Evolutionary conservation across 2,113 vertebrate species (phyloP).

Genomic region (Actinemys pallida): DNA sequence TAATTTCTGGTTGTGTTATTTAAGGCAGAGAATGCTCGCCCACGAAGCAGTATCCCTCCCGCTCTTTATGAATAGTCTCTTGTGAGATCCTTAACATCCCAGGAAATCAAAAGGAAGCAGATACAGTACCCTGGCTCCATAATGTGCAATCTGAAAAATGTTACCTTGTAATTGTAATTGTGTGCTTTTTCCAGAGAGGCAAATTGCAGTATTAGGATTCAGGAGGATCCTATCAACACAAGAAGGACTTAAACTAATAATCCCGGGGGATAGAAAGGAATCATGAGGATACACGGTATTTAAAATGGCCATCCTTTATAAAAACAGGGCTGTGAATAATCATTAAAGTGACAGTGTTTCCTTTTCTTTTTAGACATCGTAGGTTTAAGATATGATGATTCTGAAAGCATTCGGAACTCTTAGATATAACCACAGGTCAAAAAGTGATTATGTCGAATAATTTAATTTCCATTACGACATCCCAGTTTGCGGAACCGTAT

Average conservation of each 20-base stretch:
- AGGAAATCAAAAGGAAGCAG: constrained; percentile 13
- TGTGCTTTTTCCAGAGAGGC: neutral
- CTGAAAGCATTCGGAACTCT: neutral
- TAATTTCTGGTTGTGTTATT: constrained; percentile 35
- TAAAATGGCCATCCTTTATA: neutral
- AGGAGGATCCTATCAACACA: neutral
- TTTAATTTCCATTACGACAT: neutral
- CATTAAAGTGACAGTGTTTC: neutral
- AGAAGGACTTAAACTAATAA: neutral
- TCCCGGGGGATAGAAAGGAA: neutral
- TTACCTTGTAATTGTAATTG: neutral
- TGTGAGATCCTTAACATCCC: neutral
- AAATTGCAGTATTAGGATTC: neutral
- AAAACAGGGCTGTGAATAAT: neutral
- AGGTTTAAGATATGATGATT: neutral
- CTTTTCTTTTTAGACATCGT: neutral
- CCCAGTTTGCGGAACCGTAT: neutral
- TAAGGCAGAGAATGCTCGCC: constrained; percentile 10
- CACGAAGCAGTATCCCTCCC: neutral
- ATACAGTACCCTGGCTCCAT: neutral
- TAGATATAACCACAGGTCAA: neutral
- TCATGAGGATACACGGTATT: neutral
- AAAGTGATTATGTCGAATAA: neutral
- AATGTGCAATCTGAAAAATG: neutral
- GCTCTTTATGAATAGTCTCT: neutral